phyloP scores from a whole-genome alignment of 1,140 invertebrate species.

The Drosophila saltans region DNA sequence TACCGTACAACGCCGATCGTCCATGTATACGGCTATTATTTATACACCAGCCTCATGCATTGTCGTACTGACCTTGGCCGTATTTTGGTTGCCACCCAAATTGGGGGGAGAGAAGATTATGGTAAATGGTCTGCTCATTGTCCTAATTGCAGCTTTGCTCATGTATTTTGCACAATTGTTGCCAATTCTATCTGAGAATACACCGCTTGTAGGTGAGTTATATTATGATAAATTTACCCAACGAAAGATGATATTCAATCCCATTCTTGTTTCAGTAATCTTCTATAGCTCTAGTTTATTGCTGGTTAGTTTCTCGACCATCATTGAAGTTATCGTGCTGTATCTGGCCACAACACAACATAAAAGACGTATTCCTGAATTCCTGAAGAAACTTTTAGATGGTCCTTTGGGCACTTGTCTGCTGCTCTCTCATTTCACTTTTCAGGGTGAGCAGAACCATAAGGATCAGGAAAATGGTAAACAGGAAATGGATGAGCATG shows the following conservation, averaged over 20 bases:
- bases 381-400: conserved; percentile 84
- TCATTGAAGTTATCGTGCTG: conserved; percentile 87
- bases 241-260: background rate
- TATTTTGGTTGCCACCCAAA: conserved; percentile 88
- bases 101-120: conserved; percentile 86
- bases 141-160: conserved; percentile 86
- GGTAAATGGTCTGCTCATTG: conserved; percentile 85
- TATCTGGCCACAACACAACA: conserved; percentile 84
- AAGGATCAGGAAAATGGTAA: conserved; percentile 42
- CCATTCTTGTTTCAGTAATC: conserved; percentile 64
- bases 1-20: conserved; percentile 86
- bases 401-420: conserved; percentile 85
- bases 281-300: conserved; percentile 86
- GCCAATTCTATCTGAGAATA: conserved; percentile 85
- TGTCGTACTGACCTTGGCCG: conserved; percentile 86
- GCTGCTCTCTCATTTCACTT: conserved; percentile 81
- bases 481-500: conserved; percentile 71
- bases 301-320: conserved; percentile 86
- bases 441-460: conserved; percentile 40
- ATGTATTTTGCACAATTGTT: conserved; percentile 87
- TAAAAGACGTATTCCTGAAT: conserved; percentile 84
- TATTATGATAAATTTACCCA: too few species aligned
- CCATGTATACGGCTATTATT: conserved; percentile 86
- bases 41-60: conserved; percentile 87
- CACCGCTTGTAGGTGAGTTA: conserved; percentile 87